A percentile compares a stretch with the other conserved stretches of the same genome.
These are phyloP conservation scores for Petrocephalus schoutedeni DNA, from an alignment of 2,797 vertebrate genomes.

Conservation along the genomic window DNA sequence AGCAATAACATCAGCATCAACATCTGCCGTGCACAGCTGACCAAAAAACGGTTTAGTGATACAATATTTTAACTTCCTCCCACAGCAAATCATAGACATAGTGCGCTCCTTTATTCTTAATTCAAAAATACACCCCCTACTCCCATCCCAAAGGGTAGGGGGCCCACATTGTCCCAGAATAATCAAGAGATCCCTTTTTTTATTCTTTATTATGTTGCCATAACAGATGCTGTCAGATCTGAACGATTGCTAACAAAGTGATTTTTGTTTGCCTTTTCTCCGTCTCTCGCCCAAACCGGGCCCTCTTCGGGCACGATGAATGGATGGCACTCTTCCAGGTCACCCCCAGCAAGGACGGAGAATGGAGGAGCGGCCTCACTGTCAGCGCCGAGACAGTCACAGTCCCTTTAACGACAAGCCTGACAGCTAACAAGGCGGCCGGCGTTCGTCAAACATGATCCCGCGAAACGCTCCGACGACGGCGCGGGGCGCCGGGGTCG, in stretches of 20 bases:
- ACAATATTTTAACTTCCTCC: conserved; percentile 17
- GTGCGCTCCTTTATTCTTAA: neutral
- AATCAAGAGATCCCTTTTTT: conserved; percentile 28
- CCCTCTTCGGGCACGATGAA: conserved; percentile 16
- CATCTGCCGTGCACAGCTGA: neutral
- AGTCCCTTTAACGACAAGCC: conserved; percentile 33
- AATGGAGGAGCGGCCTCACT: conserved; percentile 25
- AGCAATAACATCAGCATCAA: neutral
- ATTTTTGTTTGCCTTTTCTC: conserved; percentile 44
- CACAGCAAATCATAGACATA: conserved; percentile 34
- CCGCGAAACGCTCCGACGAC: neutral
- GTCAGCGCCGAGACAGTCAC: conserved; percentile 37
- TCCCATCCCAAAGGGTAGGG: neutral
- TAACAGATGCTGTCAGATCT: conserved; percentile 45
- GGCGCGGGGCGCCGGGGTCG: conserved; percentile 39
- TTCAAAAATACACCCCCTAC: conserved; percentile 25
- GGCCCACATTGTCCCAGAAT: conserved; percentile 33
- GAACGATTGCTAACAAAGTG: conserved; percentile 32
- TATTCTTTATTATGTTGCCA: conserved; percentile 26
- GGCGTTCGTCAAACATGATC: conserved; percentile 42
- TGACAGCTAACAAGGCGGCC: conserved; percentile 29
- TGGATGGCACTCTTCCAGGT: neutral
- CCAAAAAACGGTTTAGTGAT: conserved; percentile 48
- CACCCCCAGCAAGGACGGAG: conserved; percentile 22
- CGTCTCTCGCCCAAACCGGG: conserved; percentile 41